phyloP scores from a whole-genome alignment of 2,888 invertebrate species.

The Aelia acuminata region DNA sequence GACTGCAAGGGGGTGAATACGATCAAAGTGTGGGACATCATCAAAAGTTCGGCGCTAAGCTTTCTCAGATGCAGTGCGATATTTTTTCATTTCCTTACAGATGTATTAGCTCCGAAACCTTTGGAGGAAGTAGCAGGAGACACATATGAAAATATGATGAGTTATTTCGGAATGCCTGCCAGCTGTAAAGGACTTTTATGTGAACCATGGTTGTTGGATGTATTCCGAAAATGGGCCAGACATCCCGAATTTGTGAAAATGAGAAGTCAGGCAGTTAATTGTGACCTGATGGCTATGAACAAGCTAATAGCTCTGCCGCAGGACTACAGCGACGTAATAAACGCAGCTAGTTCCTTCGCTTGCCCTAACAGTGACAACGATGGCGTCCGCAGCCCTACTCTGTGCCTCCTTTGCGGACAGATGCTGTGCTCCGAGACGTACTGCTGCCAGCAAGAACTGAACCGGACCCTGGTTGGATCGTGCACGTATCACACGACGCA shows the following conservation, averaged over 20 bases:
- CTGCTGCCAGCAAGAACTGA: constrained; percentile 93
- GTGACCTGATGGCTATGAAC: constrained; percentile 71
- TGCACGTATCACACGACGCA: constrained; percentile 91
- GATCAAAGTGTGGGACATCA: constrained; percentile 50
- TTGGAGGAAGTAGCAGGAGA: constrained; percentile 80
- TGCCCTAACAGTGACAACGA: constrained; percentile 93
- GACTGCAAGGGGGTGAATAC: constrained; percentile 46
- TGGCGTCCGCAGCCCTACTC: constrained; percentile 94
- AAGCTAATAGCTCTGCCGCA: constrained; percentile 84
- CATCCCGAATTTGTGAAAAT: constrained; percentile 61
- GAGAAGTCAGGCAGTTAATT: background rate
- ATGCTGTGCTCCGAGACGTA: constrained; percentile 98
- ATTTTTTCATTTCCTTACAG: constrained; percentile 92
- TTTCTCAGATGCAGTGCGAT: constrained; percentile 92
- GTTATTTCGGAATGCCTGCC: constrained; percentile 84
- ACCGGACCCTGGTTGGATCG: constrained; percentile 86
- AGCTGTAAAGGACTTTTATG: constrained; percentile 76
- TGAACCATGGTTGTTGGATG: constrained; percentile 71
- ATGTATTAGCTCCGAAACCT: constrained; percentile 83
- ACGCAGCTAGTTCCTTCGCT: constrained; percentile 91
- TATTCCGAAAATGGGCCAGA: constrained; percentile 73
- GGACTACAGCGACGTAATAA: constrained; percentile 97
- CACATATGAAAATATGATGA: constrained; percentile 88
- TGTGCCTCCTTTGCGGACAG: constrained; percentile 97
- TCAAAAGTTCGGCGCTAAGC: constrained; percentile 76